Evolutionary conservation across 2,797 vertebrate genomes (phyloP).

Genomic region (Lagorchestes hirsutus): DNA sequence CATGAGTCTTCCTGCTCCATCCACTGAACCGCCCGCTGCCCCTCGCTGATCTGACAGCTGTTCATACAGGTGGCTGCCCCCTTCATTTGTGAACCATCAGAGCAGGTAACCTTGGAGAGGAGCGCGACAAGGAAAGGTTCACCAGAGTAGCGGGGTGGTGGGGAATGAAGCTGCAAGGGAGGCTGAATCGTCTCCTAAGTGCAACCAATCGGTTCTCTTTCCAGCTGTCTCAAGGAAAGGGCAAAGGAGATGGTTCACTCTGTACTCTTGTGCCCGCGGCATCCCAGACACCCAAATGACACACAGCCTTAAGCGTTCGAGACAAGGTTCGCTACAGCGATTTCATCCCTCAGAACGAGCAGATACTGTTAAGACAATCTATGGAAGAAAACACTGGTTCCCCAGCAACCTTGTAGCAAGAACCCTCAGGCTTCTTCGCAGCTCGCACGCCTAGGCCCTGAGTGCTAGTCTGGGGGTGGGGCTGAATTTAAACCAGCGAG

Average conservation of each 20-base stretch:
- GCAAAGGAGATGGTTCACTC: not conserved
- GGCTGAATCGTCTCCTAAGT: not conserved
- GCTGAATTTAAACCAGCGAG: too few species aligned
- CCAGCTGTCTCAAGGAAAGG: not conserved
- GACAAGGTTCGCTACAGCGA: not conserved
- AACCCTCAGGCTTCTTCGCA: too few species aligned
- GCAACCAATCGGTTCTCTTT: not conserved
- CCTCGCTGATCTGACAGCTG: not conserved
- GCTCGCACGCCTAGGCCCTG: too few species aligned
- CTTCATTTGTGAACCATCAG: not conserved
- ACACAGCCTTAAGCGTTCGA: not conserved
- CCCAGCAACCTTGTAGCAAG: too few species aligned
- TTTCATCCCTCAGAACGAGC: not conserved
- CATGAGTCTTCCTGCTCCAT: not conserved
- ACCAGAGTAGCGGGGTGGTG: not conserved
- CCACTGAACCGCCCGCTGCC: not conserved
- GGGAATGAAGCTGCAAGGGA: not conserved
- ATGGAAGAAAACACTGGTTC: too few species aligned
- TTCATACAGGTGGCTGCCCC: too few species aligned
- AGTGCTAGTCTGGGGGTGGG: too few species aligned
- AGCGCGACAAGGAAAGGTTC: not conserved
- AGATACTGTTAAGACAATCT: too few species aligned
- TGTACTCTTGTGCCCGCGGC: not conserved
- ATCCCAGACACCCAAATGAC: not conserved
- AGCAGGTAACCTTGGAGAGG: not conserved